Conservation (phyloP, 2,113 vertebrate genomes). For the Loxodonta africana region DNA sequence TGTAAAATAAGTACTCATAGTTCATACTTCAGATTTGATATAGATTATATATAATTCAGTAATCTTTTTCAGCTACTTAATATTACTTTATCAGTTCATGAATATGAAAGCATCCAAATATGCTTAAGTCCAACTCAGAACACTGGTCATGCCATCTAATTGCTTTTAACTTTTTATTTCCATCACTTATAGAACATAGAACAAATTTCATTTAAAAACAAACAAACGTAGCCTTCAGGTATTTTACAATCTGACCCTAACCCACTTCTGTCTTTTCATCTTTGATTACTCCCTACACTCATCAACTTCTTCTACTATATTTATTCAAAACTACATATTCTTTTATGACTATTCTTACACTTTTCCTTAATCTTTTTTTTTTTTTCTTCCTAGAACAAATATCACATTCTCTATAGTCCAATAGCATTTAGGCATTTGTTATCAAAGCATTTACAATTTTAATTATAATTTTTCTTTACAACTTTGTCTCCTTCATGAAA, state of each 20-base stretch:
- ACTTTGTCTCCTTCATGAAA: not conserved
- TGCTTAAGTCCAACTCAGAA: not conserved
- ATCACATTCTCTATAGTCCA: not conserved
- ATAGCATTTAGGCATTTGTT: not conserved
- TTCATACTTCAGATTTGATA: not conserved
- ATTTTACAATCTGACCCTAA: not conserved
- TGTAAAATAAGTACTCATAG: not conserved
- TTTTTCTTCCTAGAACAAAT: not conserved
- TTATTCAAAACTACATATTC: not conserved
- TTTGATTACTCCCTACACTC: not conserved
- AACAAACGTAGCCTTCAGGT: not conserved
- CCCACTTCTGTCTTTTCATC: not conserved
- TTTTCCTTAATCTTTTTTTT: not conserved
- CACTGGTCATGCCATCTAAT: not conserved
- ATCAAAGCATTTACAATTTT: constrained; percentile 9
- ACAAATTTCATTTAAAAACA: not conserved
- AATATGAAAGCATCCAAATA: not conserved
- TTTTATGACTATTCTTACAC: not conserved
- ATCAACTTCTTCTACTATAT: not conserved
- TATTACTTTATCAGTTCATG: not conserved
- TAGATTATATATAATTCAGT: not conserved
- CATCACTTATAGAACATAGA: not conserved
- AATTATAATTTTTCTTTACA: constrained; percentile 20
- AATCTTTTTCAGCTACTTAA: not conserved
- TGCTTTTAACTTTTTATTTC: not conserved